Percentiles rank a stretch among this genome's conserved stretches.
Conservation (phyloP, 2,888 invertebrate species). For the Caenorhabditis sp. region DNA sequence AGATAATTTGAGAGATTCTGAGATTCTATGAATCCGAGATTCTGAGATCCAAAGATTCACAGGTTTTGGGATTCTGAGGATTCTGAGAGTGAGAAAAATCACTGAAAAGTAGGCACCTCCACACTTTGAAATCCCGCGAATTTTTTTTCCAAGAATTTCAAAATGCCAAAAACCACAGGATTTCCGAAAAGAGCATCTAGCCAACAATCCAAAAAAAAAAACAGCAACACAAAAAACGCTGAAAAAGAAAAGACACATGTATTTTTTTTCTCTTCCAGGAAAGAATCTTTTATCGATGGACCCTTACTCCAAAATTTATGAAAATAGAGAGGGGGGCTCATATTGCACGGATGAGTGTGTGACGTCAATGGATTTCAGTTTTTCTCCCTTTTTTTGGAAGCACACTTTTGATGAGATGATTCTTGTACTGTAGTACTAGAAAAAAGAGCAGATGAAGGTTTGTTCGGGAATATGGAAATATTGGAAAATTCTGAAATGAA, state of each 20-base stretch:
- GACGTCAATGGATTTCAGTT: conserved; percentile 17
- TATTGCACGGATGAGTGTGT: background rate
- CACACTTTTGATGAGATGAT: background rate
- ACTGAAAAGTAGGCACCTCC: too few relatives aligned
- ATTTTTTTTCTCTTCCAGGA: background rate
- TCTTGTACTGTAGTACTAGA: background rate
- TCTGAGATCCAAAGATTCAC: too few relatives aligned
- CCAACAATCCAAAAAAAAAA: background rate
- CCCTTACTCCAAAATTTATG: conserved; percentile 31
- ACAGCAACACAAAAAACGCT: background rate
- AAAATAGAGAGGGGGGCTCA: background rate
- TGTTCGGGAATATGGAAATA: too few relatives aligned
- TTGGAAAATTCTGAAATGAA: too few relatives aligned
- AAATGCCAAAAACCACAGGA: background rate
- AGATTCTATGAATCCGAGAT: too few relatives aligned
- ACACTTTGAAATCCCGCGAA: too few relatives aligned
- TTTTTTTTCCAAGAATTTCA: background rate
- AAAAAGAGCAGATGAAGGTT: background rate
- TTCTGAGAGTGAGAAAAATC: too few relatives aligned
- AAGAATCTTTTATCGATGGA: conserved; percentile 36
- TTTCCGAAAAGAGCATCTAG: background rate
- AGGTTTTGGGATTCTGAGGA: too few relatives aligned
- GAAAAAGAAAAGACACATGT: conserved; percentile 4
- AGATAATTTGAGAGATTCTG: too few relatives aligned
- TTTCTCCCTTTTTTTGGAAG: background rate